Conservation (phyloP, 2,113 vertebrate genomes). For the Tragelaphus buxtoni region DNA sequence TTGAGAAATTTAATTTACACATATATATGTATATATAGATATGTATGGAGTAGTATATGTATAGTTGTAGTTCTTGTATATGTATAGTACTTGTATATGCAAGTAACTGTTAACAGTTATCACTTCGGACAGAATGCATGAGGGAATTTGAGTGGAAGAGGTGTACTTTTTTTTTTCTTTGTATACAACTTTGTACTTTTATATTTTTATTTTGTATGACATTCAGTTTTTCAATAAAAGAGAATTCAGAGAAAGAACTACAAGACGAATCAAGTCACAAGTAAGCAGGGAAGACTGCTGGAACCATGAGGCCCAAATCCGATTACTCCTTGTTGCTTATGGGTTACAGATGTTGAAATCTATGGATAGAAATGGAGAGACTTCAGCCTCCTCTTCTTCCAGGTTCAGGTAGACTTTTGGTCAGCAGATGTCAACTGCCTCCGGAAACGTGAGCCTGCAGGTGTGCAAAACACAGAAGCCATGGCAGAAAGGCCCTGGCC, state of each 20-base stretch:
- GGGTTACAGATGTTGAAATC: slow-evolving; percentile 41
- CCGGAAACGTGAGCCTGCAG: background rate
- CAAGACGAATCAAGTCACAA: background rate
- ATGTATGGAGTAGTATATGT: background rate
- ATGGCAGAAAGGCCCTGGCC: background rate
- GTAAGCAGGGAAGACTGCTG: background rate
- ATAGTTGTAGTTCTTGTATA: background rate
- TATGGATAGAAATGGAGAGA: background rate
- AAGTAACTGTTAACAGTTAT: background rate
- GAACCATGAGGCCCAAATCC: background rate
- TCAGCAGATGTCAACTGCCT: slow-evolving; percentile 27
- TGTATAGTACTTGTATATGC: background rate
- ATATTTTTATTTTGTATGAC: background rate
- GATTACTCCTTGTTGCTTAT: background rate
- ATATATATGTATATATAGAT: background rate
- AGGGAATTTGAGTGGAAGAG: background rate
- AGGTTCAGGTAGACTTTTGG: background rate
- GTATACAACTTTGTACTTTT: background rate
- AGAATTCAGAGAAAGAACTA: background rate
- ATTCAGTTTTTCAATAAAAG: slow-evolving; percentile 17
- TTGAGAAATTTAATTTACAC: background rate
- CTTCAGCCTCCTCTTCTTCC: background rate
- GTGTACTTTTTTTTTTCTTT: background rate
- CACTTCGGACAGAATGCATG: background rate
- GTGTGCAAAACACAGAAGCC: background rate